These are phyloP conservation scores for Apeltes quadracus DNA, from an alignment of 2,113 vertebrate genomes.

Conservation along the genomic window DNA sequence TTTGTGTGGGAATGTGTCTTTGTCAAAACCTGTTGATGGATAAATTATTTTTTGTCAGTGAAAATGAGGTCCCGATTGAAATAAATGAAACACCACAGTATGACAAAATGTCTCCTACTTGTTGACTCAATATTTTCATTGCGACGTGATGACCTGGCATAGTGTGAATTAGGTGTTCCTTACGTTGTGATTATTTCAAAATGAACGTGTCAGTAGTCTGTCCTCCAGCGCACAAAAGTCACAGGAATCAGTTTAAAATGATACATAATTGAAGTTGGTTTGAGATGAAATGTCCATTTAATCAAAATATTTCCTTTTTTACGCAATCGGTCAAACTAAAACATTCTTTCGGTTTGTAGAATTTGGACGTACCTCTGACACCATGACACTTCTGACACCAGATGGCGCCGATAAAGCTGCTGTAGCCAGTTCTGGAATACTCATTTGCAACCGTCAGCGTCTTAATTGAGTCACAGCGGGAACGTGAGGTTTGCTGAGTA, in stretches of 20 bases:
- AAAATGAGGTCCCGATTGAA: slow-evolving; percentile 72
- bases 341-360: not conserved
- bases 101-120: not conserved
- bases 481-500: not conserved
- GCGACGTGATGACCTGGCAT: not conserved
- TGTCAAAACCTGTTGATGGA: slow-evolving; percentile 38
- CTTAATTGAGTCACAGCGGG: too few relatives aligned
- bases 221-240: not conserved
- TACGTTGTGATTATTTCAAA: not conserved
- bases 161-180: not conserved
- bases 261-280: not conserved
- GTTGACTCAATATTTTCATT: not conserved
- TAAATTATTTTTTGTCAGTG: slow-evolving; percentile 38
- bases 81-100: slow-evolving; percentile 60
- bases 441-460: not conserved
- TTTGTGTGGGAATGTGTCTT: slow-evolving; percentile 40
- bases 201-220: not conserved
- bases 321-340: not conserved
- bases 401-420: not conserved
- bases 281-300: not conserved
- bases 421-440: not conserved
- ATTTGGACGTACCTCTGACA: not conserved
- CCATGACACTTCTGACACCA: slow-evolving; percentile 1
- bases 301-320: not conserved
- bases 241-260: not conserved